phyloP scores from a whole-genome alignment of 2,797 vertebrate species.

The Falco rusticolus region DNA sequence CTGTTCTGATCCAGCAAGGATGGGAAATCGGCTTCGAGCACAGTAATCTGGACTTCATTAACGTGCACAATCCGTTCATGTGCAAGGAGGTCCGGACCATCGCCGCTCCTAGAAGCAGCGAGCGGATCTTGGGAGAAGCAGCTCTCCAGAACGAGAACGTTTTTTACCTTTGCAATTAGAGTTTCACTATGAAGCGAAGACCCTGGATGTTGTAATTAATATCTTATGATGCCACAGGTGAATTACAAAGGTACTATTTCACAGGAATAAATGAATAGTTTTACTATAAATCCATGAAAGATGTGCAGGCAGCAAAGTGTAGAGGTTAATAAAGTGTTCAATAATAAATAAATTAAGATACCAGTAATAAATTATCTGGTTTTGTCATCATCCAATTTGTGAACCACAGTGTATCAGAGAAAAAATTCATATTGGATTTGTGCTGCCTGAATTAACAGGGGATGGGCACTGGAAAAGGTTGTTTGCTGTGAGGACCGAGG shows the following conservation, averaged over 20 bases:
- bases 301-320: constrained; percentile 54
- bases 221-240: constrained; percentile 55
- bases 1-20: neutral
- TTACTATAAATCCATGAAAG: constrained; percentile 67
- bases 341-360: constrained; percentile 75
- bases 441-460: constrained; percentile 34
- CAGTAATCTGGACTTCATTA: neutral
- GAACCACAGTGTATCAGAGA: constrained; percentile 25
- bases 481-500: neutral
- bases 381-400: constrained; percentile 63
- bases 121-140: neutral
- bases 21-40: neutral
- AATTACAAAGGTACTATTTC: constrained; percentile 63
- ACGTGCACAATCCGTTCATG: neutral
- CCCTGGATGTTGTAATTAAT: constrained; percentile 65
- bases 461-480: neutral
- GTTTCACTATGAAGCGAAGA: constrained; percentile 33
- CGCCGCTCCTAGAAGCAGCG: neutral
- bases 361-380: constrained; percentile 64
- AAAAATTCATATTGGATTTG: constrained; percentile 33
- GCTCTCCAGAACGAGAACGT: neutral
- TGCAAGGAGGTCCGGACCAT: neutral
- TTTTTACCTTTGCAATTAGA: constrained; percentile 61
- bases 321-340: constrained; percentile 71
- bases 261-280: constrained; percentile 65